A percentile compares a stretch with the other conserved stretches of the same genome.
Evolutionary conservation across 1,140 invertebrate genomes (phyloP).

Genomic region (Leptinotarsa defecta): DNA sequence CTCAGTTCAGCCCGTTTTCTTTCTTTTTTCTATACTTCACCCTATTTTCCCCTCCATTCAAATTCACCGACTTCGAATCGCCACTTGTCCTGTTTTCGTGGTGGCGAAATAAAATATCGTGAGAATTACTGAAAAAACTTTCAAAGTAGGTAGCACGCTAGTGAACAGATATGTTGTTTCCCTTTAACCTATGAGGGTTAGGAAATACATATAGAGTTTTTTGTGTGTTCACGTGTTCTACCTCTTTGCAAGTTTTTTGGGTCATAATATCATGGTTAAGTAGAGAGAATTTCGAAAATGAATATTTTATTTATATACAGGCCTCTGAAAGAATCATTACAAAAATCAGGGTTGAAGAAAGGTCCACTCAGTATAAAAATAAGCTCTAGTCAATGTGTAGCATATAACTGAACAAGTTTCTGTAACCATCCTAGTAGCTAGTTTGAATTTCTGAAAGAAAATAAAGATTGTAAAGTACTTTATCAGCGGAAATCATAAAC

Average conservation of each 20-base stretch:
- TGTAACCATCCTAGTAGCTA: conserved; percentile 16
- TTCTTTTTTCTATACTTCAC: conserved; percentile 57
- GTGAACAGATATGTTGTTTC: conserved; percentile 42
- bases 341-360: conserved; percentile 37
- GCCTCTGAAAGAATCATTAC: conserved; percentile 32
- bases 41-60: conserved; percentile 57
- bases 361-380: conserved; percentile 39
- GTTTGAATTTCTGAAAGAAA: conserved; percentile 13
- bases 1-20: conserved; percentile 39
- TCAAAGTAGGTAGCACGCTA: conserved; percentile 45
- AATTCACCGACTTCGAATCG: conserved; percentile 58
- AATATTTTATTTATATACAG: conserved; percentile 26
- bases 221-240: conserved; percentile 27
- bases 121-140: conserved; percentile 54
- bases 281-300: conserved; percentile 20
- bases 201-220: conserved; percentile 29
- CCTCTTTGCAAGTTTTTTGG: conserved; percentile 31
- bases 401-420: conserved; percentile 8
- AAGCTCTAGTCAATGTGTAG: conserved; percentile 21
- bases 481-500: too few species aligned
- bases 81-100: conserved; percentile 67
- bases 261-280: conserved; percentile 24
- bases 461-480: neutral
- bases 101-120: conserved; percentile 73
- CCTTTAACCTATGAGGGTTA: conserved; percentile 55